Conservation (phyloP, 1,140 invertebrate species). For the Meloidogyne floridensis region DNA sequence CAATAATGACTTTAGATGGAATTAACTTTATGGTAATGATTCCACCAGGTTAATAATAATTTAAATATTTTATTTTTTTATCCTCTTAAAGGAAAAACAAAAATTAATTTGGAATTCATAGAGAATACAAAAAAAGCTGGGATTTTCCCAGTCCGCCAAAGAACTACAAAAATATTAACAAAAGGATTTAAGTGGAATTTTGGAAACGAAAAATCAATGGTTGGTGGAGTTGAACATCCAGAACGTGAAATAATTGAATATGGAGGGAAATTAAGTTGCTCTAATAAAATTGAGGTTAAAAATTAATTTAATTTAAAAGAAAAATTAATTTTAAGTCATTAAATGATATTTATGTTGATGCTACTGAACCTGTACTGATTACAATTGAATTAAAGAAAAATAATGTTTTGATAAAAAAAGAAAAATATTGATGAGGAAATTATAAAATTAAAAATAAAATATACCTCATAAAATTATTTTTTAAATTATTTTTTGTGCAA, state of each 20-base stretch:
- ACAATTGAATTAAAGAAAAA: too few relatives aligned
- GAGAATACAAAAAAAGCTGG: neutral
- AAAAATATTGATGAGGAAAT: too few relatives aligned
- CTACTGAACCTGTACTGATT: too few relatives aligned
- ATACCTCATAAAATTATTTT: too few relatives aligned
- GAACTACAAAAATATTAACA: neutral
- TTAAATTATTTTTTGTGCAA: too few relatives aligned
- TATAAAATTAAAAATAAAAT: too few relatives aligned
- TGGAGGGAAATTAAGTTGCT: neutral
- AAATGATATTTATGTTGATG: neutral
- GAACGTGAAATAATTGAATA: slow-evolving; percentile 1
- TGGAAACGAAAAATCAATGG: neutral
- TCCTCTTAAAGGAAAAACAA: neutral
- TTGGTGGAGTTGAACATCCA: neutral
- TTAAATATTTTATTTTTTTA: neutral
- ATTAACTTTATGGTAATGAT: too few relatives aligned
- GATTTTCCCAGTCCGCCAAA: neutral
- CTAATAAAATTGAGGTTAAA: neutral
- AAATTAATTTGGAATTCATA: neutral
- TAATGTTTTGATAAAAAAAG: too few relatives aligned
- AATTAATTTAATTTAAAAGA: neutral
- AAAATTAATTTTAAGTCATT: neutral
- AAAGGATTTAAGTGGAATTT: neutral
- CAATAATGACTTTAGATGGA: too few relatives aligned
- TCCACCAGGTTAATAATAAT: neutral